Percentiles rank a stretch among this genome's conserved stretches.
These are phyloP conservation scores for Netelia inedita DNA, from an alignment of 2,888 invertebrate species.

Conservation along the genomic window DNA sequence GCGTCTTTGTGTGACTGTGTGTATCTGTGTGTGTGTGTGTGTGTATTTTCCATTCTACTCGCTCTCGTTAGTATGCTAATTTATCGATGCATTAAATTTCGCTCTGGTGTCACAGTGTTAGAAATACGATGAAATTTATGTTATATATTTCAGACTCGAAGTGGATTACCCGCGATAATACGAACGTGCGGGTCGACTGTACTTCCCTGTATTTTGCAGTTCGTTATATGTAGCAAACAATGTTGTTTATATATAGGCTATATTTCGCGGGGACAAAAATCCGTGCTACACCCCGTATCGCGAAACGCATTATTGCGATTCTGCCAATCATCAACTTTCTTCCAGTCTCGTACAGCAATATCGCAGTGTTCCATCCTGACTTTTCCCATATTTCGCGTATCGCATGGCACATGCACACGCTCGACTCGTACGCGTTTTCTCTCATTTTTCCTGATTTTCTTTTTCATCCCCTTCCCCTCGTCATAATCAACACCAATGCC, in stretches of 20 bases:
- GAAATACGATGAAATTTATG: conserved; percentile 77
- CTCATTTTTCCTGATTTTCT: conserved; percentile 34
- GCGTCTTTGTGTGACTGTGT: no score
- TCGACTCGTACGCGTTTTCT: conserved; percentile 14
- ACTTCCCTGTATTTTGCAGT: conserved; percentile 28
- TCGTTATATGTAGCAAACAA: conserved; percentile 20
- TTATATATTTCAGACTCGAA: conserved; percentile 80
- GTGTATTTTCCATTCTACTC: conserved; percentile 37
- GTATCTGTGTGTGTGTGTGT: no score
- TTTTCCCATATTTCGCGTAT: not conserved
- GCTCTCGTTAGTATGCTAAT: conserved; percentile 83
- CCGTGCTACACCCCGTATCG: conserved; percentile 40
- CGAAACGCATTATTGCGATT: conserved; percentile 53
- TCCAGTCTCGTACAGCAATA: conserved; percentile 36
- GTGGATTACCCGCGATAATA: conserved; percentile 74
- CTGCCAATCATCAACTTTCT: conserved; percentile 49
- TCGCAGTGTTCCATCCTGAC: not conserved
- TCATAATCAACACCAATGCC: conserved; percentile 1
- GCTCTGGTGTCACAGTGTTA: conserved; percentile 71
- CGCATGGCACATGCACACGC: not conserved
- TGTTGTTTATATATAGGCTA: conserved; percentile 40
- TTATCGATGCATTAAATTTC: conserved; percentile 83
- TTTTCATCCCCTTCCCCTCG: conserved; percentile 25
- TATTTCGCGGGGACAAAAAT: conserved; percentile 37
- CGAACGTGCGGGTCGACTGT: conserved; percentile 62